These are phyloP conservation scores for Numida meleagris DNA, from an alignment of 2,113 vertebrate genomes.

Conservation along the genomic window DNA sequence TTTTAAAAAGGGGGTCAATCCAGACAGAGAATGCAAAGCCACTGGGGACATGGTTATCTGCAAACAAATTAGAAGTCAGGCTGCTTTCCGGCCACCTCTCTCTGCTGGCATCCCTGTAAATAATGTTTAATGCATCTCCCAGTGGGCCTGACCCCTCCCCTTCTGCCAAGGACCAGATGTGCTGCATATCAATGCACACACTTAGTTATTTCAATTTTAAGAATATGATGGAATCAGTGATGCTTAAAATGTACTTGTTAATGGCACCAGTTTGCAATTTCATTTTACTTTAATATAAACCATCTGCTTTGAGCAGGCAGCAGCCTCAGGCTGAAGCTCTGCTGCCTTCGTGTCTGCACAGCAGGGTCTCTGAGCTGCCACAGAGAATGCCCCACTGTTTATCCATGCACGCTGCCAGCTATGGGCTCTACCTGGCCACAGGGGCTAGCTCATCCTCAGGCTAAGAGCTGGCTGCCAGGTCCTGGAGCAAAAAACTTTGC, in stretches of 20 bases:
- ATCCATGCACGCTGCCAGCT: background rate
- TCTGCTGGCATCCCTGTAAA: background rate
- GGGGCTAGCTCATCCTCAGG: background rate
- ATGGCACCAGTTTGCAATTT: constrained; percentile 29
- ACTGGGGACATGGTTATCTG: background rate
- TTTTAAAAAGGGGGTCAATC: background rate
- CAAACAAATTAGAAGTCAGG: background rate
- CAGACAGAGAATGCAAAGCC: background rate
- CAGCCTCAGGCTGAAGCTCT: background rate
- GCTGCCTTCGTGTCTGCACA: background rate
- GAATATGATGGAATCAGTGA: constrained; percentile 33
- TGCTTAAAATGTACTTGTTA: constrained; percentile 66
- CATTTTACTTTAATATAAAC: constrained; percentile 50
- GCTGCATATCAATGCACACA: background rate
- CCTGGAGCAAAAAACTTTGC: background rate
- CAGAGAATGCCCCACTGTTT: background rate
- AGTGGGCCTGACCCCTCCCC: background rate
- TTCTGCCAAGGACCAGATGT: background rate
- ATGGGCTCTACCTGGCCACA: background rate
- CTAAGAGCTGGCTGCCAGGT: background rate
- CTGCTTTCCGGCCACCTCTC: background rate
- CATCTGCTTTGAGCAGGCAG: constrained; percentile 57
- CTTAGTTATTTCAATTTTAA: constrained; percentile 9
- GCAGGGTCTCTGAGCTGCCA: background rate
- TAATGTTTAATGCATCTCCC: background rate